Percentiles rank a stretch among this genome's conserved stretches.
Evolutionary conservation across 2,113 vertebrate species (phyloP).

Genomic region (Dicaeum eximium): DNA sequence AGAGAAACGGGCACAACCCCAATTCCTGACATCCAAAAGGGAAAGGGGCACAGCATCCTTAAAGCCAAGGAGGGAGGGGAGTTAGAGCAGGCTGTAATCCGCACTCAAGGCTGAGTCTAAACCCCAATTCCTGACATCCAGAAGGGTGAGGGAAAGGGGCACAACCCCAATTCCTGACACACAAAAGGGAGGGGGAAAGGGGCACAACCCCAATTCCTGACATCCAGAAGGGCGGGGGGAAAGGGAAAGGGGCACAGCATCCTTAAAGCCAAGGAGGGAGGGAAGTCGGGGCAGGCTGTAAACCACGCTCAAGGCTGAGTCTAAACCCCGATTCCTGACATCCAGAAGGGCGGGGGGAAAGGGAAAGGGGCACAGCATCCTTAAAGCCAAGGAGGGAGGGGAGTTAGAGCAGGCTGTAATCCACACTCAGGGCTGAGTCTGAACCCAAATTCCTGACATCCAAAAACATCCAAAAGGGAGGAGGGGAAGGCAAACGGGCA

Average conservation of each 20-base stretch:
- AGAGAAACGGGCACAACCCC: neutral
- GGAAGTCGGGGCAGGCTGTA: accelerated
- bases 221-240: accelerated
- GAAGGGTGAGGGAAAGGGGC: too few species aligned
- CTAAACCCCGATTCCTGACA: too few species aligned
- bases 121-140: too few species aligned
- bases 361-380: neutral
- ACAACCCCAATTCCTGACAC: too few species aligned
- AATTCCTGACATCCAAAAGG: neutral
- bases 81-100: too few species aligned
- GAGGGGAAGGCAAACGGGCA: accelerated
- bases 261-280: neutral
- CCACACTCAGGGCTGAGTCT: too few species aligned
- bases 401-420: accelerated
- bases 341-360: accelerated
- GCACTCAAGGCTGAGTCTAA: too few species aligned
- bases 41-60: neutral
- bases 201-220: neutral
- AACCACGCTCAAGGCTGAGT: too few species aligned
- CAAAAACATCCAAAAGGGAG: too few species aligned
- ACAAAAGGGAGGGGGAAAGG: neutral
- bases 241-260: neutral
- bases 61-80: neutral
- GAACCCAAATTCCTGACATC: neutral
- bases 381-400: neutral